Evolutionary conservation across 1,140 invertebrate species (phyloP), one percentile per base, ranked within the genome.

Genomic region (Chymomyza costata): DNA sequence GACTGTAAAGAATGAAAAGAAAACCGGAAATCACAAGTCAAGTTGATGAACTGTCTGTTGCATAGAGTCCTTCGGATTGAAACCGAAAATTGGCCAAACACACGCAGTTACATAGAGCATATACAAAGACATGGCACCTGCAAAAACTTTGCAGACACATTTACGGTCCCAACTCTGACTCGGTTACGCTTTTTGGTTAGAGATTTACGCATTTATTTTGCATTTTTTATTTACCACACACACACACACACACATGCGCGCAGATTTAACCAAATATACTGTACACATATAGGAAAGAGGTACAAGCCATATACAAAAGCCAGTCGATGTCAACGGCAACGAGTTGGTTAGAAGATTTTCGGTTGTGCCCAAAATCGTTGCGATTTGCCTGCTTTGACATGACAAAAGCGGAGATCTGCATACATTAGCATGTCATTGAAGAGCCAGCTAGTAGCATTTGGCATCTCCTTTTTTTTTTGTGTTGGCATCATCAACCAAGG

Each of bases 121-220:
- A n/a, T n/a, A n/a, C 56, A 71, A 71, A 71, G 51, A 63, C 52
- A 54, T 73, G 63, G 69, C 73, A 82, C 78, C 78, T 82, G 78
- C 78, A 78, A 65, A 73, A 65, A 82, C 57, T 82, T 82, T 82
- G 64, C 70, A 82, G 78, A 82, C 78, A 71, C 59, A 68, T 80
- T 66, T 62, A 38, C 59, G 41, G 28, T 50, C 48, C 46, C 31
- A 15, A 41, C 18, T 14, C 55, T 44, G 35, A 35, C 21, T n/a
- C 16, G 21, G 47, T 45, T 39, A 51, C 58, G 28, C 19, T 39
- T 47, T 19, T 39, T 40, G 45, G 54, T 82, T 68, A 62, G 78
- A 82, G 78, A 82, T 82, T 82, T 73, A 82, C 78, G 78, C 78
- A 82, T 82, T 82, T 82, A 82, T 78, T 82, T 82, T 69, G 67